A percentile compares a stretch with the other conserved stretches of the same genome.
Conservation (phyloP, 2,888 invertebrate species). For the Onchidella celtica region DNA sequence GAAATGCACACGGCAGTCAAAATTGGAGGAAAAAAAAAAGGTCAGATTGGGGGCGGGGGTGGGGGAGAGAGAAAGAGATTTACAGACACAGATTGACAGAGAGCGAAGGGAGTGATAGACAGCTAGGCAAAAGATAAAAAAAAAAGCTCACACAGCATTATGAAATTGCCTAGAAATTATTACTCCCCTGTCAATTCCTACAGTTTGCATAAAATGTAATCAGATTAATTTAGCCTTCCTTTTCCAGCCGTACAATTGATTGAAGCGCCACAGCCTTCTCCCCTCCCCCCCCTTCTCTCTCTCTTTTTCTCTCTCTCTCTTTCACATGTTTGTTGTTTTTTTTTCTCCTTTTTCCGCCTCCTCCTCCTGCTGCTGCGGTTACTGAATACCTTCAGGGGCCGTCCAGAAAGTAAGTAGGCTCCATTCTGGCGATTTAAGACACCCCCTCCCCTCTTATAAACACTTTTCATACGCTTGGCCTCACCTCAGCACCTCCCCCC, state of each 20-base stretch:
- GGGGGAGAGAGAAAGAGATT: neutral
- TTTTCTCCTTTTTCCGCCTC: no score
- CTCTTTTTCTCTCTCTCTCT: neutral
- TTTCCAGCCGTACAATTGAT: neutral
- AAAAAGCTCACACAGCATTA: no score
- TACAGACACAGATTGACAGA: neutral
- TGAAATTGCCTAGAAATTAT: no score
- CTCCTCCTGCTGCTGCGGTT: no score
- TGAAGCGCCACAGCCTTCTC: neutral
- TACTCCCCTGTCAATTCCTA: neutral
- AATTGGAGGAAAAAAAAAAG: conserved; percentile 8
- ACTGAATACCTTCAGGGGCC: no score
- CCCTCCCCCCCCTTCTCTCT: neutral
- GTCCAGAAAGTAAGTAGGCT: no score
- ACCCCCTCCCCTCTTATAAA: no score
- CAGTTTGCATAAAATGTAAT: neutral
- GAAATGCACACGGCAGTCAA: neutral
- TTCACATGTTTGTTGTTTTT: no score
- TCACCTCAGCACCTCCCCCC: no score
- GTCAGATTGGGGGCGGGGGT: neutral
- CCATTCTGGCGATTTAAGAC: no score
- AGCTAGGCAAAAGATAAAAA: neutral
- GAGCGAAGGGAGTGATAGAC: neutral
- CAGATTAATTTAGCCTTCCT: neutral
- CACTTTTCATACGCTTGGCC: no score